Conservation (phyloP, 2,797 vertebrate genomes). For the Rachycentron canadum region DNA sequence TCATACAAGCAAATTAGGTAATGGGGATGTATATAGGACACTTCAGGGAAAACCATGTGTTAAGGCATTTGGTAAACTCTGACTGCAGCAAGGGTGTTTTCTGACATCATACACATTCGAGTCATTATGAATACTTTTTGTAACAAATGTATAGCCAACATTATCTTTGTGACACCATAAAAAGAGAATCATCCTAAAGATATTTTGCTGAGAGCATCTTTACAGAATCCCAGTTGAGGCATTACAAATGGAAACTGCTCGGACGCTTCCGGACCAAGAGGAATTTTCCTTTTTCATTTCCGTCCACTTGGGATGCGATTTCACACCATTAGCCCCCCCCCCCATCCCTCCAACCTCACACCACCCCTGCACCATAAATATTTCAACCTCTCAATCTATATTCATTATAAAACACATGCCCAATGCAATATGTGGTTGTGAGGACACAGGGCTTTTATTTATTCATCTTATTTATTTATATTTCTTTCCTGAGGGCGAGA, state of each 20-base stretch:
- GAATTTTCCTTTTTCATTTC: slow-evolving; percentile 73
- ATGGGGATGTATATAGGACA: slow-evolving; percentile 23
- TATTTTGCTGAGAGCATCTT: slow-evolving; percentile 27
- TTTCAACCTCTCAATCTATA: slow-evolving; percentile 88
- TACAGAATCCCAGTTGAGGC: slow-evolving; percentile 43
- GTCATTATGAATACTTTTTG: slow-evolving; percentile 5
- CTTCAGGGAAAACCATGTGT: slow-evolving; percentile 45
- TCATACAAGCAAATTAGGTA: slow-evolving; percentile 57
- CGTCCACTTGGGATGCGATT: slow-evolving; percentile 73
- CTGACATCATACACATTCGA: slow-evolving; percentile 6
- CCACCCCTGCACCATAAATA: slow-evolving; percentile 85
- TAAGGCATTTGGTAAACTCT: slow-evolving; percentile 51
- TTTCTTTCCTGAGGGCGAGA: slow-evolving; percentile 82
- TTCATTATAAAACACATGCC: slow-evolving; percentile 88
- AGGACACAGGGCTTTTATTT: slow-evolving; percentile 86
- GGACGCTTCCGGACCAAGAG: slow-evolving; percentile 64
- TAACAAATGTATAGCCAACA: background rate
- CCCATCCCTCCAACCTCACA: slow-evolving; percentile 63
- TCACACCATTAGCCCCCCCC: slow-evolving; percentile 76
- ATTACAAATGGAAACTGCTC: slow-evolving; percentile 51
- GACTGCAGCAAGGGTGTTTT: background rate
- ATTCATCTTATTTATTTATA: slow-evolving; percentile 89
- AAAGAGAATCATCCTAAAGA: slow-evolving; percentile 5
- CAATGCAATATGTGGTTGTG: slow-evolving; percentile 79
- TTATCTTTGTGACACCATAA: slow-evolving; percentile 3